Base-by-base conservation (phyloP, 2,888 invertebrate genomes). In the Drosophila macrospina region DNA sequence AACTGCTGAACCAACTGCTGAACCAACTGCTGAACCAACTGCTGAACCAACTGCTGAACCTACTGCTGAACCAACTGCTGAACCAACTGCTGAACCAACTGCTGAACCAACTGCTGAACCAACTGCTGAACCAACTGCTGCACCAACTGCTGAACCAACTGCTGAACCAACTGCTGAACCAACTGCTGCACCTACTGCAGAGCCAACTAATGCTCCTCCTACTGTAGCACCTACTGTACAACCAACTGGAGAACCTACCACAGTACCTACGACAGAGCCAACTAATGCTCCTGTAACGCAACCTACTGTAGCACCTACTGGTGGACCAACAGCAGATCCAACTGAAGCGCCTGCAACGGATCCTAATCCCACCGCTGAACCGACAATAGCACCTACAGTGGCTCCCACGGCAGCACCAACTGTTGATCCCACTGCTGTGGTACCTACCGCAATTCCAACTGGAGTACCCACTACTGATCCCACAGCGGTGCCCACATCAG, bases 361-460 rank as follows among this genome's bases (percentile, higher is more conserved):
- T 4, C 47, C 47, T 1, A 51, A 37, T 3, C 45, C 45, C 0
- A 45, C 69, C 7, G 36, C 51, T 0, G 61, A 24, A 0, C 41
- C 64, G 0, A 48, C 50, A n/a, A n/a, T n/a, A 0, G 34, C 4
- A 6, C 26, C 39, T 0, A 15, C 26, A 8, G 7, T 51, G 1
- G 30, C 11, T 0, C 11, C 42, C 3, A 16, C 24, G 4, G 34
- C 61, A 6, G 45, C 34, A 6, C 48, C 59, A 0, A 55, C 61
- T 1, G 48, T 1, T 4, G 37, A 8, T 0, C 15, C 42, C 0
- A 41, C 41, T 3, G 4, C 16, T 8, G 13, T 37, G 5, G 11
- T 1, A 8, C 34, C 45, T 1, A 64, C 68, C 0, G 41, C 8
- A 1, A n/a, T n/a, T 0, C 42, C 16, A 13, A 13, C 26, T 1